These are phyloP conservation scores for Tenthredo livida DNA, from an alignment of 2,888 invertebrate species.

Conservation along the genomic window DNA sequence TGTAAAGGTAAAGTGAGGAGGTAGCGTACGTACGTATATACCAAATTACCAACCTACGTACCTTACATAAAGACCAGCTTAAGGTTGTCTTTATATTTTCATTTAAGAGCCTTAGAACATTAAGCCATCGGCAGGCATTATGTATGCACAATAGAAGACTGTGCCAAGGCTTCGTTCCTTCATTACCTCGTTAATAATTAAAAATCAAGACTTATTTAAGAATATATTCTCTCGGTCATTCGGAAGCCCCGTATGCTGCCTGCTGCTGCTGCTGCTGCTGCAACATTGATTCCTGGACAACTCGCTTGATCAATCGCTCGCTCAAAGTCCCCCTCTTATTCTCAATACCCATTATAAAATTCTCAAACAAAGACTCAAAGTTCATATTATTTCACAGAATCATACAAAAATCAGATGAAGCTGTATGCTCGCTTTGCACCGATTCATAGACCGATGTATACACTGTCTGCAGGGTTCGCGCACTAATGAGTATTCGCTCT, in stretches of 20 bases:
- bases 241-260: conserved; percentile 1
- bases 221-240: conserved; percentile 30
- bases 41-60: conserved; percentile 51
- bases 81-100: conserved; percentile 62
- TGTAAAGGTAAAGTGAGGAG: conserved; percentile 52
- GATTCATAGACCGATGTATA: neutral
- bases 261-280: too few relatives aligned
- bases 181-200: conserved; percentile 53
- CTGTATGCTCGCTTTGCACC: neutral
- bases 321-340: neutral
- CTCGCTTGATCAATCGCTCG: neutral
- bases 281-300: neutral
- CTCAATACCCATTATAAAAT: neutral
- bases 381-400: neutral
- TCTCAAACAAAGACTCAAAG: neutral
- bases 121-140: conserved; percentile 61
- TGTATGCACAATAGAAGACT: conserved; percentile 63
- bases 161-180: conserved; percentile 46
- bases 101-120: conserved; percentile 69
- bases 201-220: conserved; percentile 41
- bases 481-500: neutral
- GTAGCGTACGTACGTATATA: conserved; percentile 35
- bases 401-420: neutral
- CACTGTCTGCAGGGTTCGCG: neutral
- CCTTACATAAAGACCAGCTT: conserved; percentile 57